phyloP scores from a whole-genome alignment of 2,797 vertebrate genomes.

The Rachycentron canadum region DNA sequence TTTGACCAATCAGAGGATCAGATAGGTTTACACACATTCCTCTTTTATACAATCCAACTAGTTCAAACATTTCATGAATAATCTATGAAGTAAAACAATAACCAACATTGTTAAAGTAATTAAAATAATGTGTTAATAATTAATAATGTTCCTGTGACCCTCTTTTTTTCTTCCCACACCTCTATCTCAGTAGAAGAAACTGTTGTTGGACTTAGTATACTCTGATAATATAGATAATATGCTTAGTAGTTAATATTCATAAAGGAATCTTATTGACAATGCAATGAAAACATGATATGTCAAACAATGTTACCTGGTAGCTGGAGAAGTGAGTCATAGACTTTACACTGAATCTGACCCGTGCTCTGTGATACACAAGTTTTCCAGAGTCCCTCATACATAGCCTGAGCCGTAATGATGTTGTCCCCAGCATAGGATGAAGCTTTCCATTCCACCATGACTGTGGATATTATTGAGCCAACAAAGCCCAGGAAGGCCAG shows the following conservation, averaged over 20 bases:
- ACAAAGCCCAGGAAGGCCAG: constrained; percentile 92
- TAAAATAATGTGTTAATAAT: no score
- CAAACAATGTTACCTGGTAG: constrained; percentile 80
- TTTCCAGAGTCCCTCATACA: constrained; percentile 96
- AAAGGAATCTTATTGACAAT: neutral
- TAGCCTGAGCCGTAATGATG: constrained; percentile 94
- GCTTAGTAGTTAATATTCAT: neutral
- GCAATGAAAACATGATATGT: neutral
- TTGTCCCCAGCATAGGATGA: constrained; percentile 93
- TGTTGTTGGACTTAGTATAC: neutral
- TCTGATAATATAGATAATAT: neutral
- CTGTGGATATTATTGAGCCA: constrained; percentile 89
- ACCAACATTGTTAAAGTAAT: neutral
- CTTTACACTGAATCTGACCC: constrained; percentile 96
- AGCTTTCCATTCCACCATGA: constrained; percentile 96
- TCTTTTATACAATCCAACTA: neutral
- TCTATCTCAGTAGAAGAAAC: neutral
- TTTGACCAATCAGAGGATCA: constrained; percentile 42
- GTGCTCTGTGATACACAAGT: constrained; percentile 93
- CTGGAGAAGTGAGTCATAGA: constrained; percentile 93
- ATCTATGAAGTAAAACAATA: neutral
- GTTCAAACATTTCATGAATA: neutral
- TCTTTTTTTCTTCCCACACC: neutral
- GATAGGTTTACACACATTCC: neutral
- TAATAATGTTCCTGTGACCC: neutral